Evolutionary conservation across 2,797 vertebrate genomes (phyloP).

Genomic region (Mormyrops attenuatus): DNA sequence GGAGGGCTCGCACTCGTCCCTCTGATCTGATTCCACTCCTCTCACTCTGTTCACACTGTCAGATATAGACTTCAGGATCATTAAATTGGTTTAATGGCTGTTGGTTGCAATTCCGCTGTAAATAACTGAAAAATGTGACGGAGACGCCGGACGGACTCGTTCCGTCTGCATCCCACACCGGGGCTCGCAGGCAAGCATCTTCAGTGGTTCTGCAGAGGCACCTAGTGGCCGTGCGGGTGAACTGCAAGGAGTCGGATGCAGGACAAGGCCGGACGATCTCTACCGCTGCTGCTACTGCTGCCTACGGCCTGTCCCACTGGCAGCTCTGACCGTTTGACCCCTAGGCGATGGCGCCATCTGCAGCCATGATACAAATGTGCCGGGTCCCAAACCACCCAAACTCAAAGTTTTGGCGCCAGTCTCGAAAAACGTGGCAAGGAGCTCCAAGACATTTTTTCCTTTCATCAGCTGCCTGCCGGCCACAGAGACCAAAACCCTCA

Average conservation of each 20-base stretch:
- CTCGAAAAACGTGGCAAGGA: background rate
- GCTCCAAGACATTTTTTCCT: background rate
- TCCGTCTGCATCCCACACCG: background rate
- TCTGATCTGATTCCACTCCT: constrained; percentile 34
- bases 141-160: constrained; percentile 1
- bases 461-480: background rate
- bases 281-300: background rate
- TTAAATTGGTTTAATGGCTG: constrained; percentile 44
- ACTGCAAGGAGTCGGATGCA: background rate
- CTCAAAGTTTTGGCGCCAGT: background rate
- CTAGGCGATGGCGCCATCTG: background rate
- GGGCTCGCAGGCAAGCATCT: background rate
- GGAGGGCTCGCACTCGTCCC: constrained; percentile 25
- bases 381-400: background rate
- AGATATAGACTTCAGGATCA: constrained; percentile 43
- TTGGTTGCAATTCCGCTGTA: constrained; percentile 49
- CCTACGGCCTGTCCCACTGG: background rate
- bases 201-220: constrained; percentile 8
- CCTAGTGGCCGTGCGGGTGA: background rate
- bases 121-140: constrained; percentile 50
- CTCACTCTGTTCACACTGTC: constrained; percentile 33
- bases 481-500: background rate
- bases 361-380: background rate
- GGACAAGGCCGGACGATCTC: background rate
- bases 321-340: background rate